Evolutionary conservation across 2,113 vertebrate species (phyloP).

Genomic region (Muntiacus reevesi): DNA sequence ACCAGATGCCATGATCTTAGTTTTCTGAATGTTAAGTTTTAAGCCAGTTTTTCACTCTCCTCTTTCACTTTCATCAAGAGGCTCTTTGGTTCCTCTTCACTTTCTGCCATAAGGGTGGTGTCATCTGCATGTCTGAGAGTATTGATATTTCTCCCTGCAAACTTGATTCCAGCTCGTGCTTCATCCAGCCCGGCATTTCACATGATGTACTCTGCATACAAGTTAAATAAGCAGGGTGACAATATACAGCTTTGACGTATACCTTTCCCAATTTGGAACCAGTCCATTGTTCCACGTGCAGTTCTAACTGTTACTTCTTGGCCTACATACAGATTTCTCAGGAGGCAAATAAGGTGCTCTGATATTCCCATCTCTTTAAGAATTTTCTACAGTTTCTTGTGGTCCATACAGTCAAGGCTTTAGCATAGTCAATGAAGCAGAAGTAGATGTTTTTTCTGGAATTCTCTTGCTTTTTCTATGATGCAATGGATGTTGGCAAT

Average conservation of each 20-base stretch:
- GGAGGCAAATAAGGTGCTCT: not conserved
- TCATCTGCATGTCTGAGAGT: not conserved
- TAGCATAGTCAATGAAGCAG: not conserved
- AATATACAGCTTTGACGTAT: not conserved
- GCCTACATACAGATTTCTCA: not conserved
- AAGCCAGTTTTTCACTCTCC: not conserved
- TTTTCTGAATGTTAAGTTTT: not conserved
- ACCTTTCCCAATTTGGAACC: not conserved
- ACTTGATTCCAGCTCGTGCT: not conserved
- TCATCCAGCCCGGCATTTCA: not conserved
- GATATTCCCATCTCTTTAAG: not conserved
- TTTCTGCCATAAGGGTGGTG: not conserved
- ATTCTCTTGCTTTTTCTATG: not conserved
- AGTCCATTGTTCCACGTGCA: not conserved
- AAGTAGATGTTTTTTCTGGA: not conserved
- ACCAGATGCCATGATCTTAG: not conserved
- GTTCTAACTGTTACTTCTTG: not conserved
- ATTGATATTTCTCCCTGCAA: not conserved
- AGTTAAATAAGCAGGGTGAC: not conserved
- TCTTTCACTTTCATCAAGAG: not conserved
- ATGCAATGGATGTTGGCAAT: accelerated
- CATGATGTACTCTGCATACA: not conserved
- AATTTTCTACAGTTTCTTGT: not conserved
- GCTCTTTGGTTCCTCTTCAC: not conserved
- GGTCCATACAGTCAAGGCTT: not conserved